Percentiles rank a stretch among this genome's conserved stretches.
These are phyloP conservation scores for Stenchaetothrips biformis DNA, from an alignment of 2,888 invertebrate species.

Conservation along the genomic window DNA sequence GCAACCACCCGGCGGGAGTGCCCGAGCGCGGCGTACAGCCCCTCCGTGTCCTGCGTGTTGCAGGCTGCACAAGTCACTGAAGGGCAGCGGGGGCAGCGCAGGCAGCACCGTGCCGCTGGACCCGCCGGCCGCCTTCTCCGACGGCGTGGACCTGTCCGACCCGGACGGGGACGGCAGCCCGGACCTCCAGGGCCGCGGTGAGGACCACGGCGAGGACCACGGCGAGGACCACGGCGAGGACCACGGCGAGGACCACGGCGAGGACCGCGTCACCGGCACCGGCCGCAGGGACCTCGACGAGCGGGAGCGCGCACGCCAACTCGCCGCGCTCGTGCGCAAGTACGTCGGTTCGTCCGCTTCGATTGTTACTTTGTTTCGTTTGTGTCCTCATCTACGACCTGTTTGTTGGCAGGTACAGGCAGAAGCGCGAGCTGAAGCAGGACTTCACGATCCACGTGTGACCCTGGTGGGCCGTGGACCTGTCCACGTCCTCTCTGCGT, in stretches of 20 bases:
- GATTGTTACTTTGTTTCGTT: neutral
- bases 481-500: neutral
- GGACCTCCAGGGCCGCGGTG: too few species aligned
- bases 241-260: too few species aligned
- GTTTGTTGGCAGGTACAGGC: conserved; percentile 57
- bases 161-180: neutral
- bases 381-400: conserved; percentile 30
- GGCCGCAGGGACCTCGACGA: neutral
- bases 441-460: conserved; percentile 69
- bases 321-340: conserved; percentile 39
- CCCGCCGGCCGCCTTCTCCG: conserved; percentile 13
- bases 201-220: neutral
- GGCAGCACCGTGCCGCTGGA: conserved; percentile 8
- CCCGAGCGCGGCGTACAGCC: too few species aligned
- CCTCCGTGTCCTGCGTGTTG: neutral
- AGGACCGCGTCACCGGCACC: too few species aligned
- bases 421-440: conserved; percentile 61
- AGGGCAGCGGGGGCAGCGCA: conserved; percentile 15
- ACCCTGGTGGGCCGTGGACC: conserved; percentile 35
- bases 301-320: conserved; percentile 34
- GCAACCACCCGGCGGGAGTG: too few species aligned
- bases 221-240: neutral
- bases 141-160: conserved; percentile 15
- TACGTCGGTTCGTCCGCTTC: conserved; percentile 24
- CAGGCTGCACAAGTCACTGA: conserved; percentile 7